Evolutionary conservation across 1,140 invertebrate genomes (phyloP).

Genomic region (Hetaerina americana): DNA sequence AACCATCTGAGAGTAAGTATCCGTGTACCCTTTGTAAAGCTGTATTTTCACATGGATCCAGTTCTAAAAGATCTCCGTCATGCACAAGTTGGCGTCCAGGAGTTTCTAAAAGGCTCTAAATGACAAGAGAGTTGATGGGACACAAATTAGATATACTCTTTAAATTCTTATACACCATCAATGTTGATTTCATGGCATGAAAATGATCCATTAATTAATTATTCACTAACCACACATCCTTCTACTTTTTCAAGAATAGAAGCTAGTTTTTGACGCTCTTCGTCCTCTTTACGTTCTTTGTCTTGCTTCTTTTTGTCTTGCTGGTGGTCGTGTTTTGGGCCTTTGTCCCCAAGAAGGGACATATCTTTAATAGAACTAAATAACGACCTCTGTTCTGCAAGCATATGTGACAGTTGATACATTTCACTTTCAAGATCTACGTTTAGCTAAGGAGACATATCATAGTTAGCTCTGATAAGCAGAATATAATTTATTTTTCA

Average conservation of each 20-base stretch:
- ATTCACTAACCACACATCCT: constrained; percentile 54
- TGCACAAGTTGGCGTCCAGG: constrained; percentile 64
- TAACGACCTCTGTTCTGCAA: constrained; percentile 85
- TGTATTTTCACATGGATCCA: constrained; percentile 74
- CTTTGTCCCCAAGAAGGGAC: constrained; percentile 54
- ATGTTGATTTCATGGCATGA: constrained; percentile 5
- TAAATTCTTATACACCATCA: background rate
- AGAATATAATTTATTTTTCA: no score
- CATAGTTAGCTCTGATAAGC: no score
- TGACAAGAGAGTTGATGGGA: background rate
- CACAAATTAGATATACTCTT: background rate
- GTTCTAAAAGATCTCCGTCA: constrained; percentile 80
- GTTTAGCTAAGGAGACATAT: constrained; percentile 15
- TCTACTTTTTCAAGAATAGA: constrained; percentile 77
- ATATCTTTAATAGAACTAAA: constrained; percentile 65
- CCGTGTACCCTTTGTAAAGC: constrained; percentile 77
- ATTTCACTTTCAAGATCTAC: constrained; percentile 93
- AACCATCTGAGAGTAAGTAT: constrained; percentile 83
- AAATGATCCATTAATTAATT: background rate
- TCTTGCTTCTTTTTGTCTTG: constrained; percentile 35
- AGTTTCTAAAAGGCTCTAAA: constrained; percentile 56
- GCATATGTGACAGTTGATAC: constrained; percentile 90
- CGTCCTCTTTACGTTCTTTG: constrained; percentile 48
- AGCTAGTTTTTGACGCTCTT: constrained; percentile 55
- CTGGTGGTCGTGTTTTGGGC: constrained; percentile 19